Percentiles rank a stretch among this genome's conserved stretches.
Evolutionary conservation across 2,797 vertebrate genomes (phyloP).

Genomic region (Parauchenoglanis ngamensis): DNA sequence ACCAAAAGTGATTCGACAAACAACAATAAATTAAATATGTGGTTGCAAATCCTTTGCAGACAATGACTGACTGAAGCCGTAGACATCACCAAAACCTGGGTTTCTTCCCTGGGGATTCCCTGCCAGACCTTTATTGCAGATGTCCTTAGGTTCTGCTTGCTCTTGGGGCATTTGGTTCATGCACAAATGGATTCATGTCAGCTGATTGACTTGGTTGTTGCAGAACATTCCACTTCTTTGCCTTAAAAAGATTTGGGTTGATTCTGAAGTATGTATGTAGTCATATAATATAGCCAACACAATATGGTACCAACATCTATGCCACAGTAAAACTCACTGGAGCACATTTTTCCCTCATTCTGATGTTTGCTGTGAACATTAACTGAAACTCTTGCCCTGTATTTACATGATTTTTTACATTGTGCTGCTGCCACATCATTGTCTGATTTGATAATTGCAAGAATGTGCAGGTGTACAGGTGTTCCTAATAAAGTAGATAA

Average conservation of each 20-base stretch:
- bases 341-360: neutral
- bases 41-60: neutral
- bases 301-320: too few relatives aligned
- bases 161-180: neutral
- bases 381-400: neutral
- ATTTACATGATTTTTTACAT: neutral
- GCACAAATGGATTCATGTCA: neutral
- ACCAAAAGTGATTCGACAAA: neutral
- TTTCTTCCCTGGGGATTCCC: neutral
- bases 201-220: neutral
- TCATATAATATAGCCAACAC: too few relatives aligned
- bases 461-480: neutral
- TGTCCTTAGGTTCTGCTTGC: neutral
- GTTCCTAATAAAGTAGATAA: slow-evolving; percentile 12
- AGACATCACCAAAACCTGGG: neutral
- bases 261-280: neutral
- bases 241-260: neutral
- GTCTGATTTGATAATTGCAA: neutral
- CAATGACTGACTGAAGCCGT: neutral
- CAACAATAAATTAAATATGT: neutral
- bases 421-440: neutral
- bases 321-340: too few relatives aligned
- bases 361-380: neutral
- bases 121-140: neutral
- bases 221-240: neutral